Evolutionary conservation across 2,113 vertebrate genomes (phyloP).

Genomic region (Dasypus novemcinctus): DNA sequence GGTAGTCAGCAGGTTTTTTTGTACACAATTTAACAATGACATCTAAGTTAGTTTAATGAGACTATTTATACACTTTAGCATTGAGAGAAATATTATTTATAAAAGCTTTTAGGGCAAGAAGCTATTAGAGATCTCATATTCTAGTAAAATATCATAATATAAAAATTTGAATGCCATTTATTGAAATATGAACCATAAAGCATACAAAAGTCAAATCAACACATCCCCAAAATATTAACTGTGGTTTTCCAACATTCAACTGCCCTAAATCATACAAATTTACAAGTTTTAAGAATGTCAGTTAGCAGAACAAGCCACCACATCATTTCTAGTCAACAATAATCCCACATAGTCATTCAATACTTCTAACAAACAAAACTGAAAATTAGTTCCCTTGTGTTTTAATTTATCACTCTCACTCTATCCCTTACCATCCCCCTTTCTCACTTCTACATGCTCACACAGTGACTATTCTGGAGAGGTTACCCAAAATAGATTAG

Average conservation of each 20-base stretch:
- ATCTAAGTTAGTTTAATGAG: not conserved
- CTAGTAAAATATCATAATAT: not conserved
- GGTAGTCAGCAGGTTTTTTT: not conserved
- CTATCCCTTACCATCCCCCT: not conserved
- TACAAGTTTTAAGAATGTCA: not conserved
- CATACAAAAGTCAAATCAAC: conserved; percentile 34
- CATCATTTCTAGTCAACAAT: not conserved
- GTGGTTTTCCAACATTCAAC: not conserved
- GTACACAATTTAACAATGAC: not conserved
- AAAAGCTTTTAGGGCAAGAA: conserved; percentile 49
- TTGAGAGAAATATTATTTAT: conserved; percentile 38
- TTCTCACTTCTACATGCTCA: not conserved
- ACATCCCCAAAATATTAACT: not conserved
- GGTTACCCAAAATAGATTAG: not conserved
- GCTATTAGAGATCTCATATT: not conserved
- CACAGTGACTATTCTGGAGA: not conserved
- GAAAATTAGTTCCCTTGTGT: not conserved
- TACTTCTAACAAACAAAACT: not conserved
- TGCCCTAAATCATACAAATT: not conserved
- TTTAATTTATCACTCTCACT: not conserved
- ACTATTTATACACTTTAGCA: not conserved
- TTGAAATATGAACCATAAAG: conserved; percentile 6
- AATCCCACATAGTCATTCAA: not conserved
- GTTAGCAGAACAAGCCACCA: not conserved
- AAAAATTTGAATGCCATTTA: conserved; percentile 27